Percentiles rank a stretch among this genome's conserved stretches.
Evolutionary conservation across 2,888 invertebrate genomes (phyloP).

Genomic region (Caenorhabditis panamensis): DNA sequence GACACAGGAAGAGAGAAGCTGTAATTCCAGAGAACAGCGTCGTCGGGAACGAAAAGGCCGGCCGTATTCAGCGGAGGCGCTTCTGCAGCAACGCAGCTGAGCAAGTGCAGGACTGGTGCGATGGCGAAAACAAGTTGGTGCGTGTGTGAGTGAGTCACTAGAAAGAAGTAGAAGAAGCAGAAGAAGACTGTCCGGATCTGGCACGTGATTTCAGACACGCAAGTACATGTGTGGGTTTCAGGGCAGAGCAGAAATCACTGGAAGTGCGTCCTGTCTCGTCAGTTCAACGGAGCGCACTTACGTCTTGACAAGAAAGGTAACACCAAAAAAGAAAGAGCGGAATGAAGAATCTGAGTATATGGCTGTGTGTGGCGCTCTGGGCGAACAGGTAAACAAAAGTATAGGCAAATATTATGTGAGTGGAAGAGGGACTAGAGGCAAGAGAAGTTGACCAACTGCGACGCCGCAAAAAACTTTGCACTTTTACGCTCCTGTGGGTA

Average conservation of each 20-base stretch:
- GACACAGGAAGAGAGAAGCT: constrained; percentile 7
- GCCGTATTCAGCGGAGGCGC: constrained; percentile 2
- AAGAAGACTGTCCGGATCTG: constrained; percentile 11
- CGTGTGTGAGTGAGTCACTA: constrained; percentile 23
- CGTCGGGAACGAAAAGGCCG: constrained; percentile 22
- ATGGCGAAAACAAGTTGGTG: constrained; percentile 47
- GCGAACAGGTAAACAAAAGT: constrained; percentile 58
- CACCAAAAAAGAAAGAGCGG: background rate
- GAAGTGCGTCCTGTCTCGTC: background rate
- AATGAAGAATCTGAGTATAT: constrained; percentile 2
- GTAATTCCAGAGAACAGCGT: constrained; percentile 49
- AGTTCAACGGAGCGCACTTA: background rate
- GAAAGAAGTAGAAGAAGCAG: background rate
- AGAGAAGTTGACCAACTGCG: constrained; percentile 42
- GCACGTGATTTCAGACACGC: constrained; percentile 1
- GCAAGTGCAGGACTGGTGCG: constrained; percentile 38
- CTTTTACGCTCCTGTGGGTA: constrained; percentile 32
- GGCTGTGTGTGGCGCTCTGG: constrained; percentile 5
- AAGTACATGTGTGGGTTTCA: constrained; percentile 8
- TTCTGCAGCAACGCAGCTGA: constrained; percentile 26
- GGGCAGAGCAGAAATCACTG: constrained; percentile 1
- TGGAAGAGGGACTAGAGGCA: background rate
- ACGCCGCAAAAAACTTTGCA: constrained; percentile 44
- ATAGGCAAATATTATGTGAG: constrained; percentile 48
- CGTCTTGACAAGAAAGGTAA: background rate